These are phyloP conservation scores for Apodemus agrarius DNA, from an alignment of 2,797 vertebrate species.

Conservation along the genomic window DNA sequence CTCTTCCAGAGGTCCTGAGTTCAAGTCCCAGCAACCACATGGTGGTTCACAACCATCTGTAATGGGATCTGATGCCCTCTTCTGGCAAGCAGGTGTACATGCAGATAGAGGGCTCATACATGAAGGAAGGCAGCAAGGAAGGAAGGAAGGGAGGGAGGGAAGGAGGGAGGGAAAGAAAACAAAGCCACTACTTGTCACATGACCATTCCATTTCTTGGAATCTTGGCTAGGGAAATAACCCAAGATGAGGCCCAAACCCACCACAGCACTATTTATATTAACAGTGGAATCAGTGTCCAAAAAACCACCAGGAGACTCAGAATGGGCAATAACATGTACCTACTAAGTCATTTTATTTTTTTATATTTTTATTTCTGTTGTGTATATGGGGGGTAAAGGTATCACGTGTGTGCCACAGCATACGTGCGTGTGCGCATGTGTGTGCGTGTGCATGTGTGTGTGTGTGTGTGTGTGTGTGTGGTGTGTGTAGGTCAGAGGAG, in stretches of 20 bases:
- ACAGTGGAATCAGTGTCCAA: background rate
- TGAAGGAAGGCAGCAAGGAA: background rate
- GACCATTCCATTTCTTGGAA: background rate
- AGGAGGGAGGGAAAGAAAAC: background rate
- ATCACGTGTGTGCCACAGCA: background rate
- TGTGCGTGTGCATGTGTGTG: too few species aligned
- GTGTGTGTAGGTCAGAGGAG: too few species aligned
- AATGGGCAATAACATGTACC: background rate
- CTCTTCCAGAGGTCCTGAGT: background rate
- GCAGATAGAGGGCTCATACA: background rate
- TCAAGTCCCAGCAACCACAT: background rate
- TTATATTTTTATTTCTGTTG: background rate
- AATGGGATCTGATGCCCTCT: background rate
- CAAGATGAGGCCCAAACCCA: background rate
- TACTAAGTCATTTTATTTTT: background rate
- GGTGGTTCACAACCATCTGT: background rate
- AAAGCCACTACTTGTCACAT: background rate
- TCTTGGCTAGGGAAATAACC: background rate
- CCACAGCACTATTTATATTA: background rate
- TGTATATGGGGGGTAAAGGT: background rate
- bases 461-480: too few species aligned
- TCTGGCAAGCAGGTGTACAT: background rate
- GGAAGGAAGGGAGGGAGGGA: too few species aligned
- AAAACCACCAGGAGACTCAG: background rate
- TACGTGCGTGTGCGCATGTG: too few species aligned